Percentiles rank a stretch among this genome's conserved stretches.
Evolutionary conservation across 2,797 vertebrate genomes (phyloP).

Genomic region (Poecilia gillii): DNA sequence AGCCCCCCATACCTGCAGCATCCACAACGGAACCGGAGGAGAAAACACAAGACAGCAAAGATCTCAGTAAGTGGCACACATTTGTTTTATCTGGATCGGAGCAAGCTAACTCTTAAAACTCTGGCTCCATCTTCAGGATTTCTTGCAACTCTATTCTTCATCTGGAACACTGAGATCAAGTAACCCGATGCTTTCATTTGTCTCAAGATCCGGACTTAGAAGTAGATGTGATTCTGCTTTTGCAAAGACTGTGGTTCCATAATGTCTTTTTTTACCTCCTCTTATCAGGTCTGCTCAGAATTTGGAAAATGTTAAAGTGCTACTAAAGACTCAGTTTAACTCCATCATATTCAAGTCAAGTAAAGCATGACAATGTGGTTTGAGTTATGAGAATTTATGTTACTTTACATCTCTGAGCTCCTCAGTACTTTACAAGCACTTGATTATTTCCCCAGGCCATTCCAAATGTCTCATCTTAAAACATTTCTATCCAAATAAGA

Average conservation of each 20-base stretch:
- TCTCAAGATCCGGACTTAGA: background rate
- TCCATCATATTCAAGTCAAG: background rate
- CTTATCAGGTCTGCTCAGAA: background rate
- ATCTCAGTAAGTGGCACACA: constrained; percentile 5
- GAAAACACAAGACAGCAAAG: background rate
- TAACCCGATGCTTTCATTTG: background rate
- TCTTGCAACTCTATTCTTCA: background rate
- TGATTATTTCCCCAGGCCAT: background rate
- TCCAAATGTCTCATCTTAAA: background rate
- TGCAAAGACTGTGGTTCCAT: background rate
- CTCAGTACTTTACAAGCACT: background rate
- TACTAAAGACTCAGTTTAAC: background rate
- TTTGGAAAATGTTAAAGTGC: background rate
- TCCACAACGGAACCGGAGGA: background rate
- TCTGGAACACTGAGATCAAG: background rate
- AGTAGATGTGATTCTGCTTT: background rate
- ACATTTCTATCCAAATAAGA: background rate
- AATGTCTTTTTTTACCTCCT: background rate
- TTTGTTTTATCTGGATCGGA: background rate
- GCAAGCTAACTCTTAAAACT: background rate
- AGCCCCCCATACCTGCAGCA: background rate
- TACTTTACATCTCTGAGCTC: background rate
- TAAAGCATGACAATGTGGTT: background rate
- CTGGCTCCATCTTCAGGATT: background rate
- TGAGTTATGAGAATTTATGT: too few species aligned